Evolutionary conservation across 2,113 vertebrate genomes (phyloP).

Genomic region (Sprattus sprattus): DNA sequence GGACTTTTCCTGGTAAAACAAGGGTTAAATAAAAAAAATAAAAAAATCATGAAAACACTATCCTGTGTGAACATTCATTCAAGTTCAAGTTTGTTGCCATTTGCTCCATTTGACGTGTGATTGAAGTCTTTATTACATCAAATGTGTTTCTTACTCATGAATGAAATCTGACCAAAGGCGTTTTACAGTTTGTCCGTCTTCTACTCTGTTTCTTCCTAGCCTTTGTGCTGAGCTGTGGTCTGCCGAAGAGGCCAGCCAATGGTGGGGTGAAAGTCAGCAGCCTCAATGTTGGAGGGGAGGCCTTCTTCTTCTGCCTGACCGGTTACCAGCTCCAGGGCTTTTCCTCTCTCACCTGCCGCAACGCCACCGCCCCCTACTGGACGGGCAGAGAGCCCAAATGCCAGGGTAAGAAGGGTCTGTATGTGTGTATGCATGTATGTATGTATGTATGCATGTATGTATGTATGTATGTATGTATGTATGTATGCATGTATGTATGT

Average conservation of each 20-base stretch:
- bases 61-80: neutral
- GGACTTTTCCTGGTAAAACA: too few relatives aligned
- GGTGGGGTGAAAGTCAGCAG: slow-evolving; percentile 89
- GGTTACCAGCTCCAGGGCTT: slow-evolving; percentile 87
- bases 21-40: too few relatives aligned
- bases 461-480: too few relatives aligned
- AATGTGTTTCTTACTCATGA: neutral
- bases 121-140: neutral
- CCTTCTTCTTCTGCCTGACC: slow-evolving; percentile 81
- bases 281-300: slow-evolving; percentile 83
- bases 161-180: neutral
- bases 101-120: neutral
- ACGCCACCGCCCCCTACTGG: slow-evolving; percentile 94
- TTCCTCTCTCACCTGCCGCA: slow-evolving; percentile 83
- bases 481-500: too few relatives aligned
- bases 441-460: too few relatives aligned
- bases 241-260: slow-evolving; percentile 80
- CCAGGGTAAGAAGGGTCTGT: slow-evolving; percentile 71
- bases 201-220: slow-evolving; percentile 64
- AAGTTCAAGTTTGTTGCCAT: neutral
- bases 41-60: too few relatives aligned
- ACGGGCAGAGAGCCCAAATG: slow-evolving; percentile 83
- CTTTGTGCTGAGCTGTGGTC: slow-evolving; percentile 88
- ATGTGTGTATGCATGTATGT: too few relatives aligned
- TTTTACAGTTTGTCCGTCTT: too few relatives aligned